A percentile compares a stretch with the other conserved stretches of the same genome.
Evolutionary conservation across 53 echinoderm and acorn worm species (phyloP).

Genomic region (Holothuria scabra): DNA sequence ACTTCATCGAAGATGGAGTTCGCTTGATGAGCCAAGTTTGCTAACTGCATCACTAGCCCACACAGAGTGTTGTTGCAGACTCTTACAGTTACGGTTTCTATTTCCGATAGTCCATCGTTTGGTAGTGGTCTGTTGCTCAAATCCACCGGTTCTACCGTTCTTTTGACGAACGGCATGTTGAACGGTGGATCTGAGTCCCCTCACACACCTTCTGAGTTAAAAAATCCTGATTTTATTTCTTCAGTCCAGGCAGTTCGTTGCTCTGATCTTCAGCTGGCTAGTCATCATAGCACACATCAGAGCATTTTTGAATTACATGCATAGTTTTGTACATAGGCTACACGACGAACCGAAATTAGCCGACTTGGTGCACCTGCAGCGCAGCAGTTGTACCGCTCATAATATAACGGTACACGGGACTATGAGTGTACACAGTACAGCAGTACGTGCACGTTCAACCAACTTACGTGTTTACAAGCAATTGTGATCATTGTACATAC

Average conservation of each 20-base stretch:
- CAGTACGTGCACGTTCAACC: too few species aligned
- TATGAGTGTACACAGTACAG: too few species aligned
- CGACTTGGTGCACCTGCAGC: too few species aligned
- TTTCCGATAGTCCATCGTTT: conserved; percentile 76
- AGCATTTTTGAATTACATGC: background rate
- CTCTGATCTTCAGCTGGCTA: background rate
- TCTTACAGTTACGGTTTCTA: conserved; percentile 76
- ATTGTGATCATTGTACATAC: too few species aligned
- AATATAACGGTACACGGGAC: too few species aligned
- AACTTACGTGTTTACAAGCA: too few species aligned
- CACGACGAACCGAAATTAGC: too few species aligned
- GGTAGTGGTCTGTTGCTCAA: conserved; percentile 87
- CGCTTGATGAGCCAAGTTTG: conserved; percentile 85
- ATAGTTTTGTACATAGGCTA: background rate
- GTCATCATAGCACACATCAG: background rate
- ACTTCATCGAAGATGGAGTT: conserved; percentile 91
- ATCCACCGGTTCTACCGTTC: conserved; percentile 79
- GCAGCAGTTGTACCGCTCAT: too few species aligned
- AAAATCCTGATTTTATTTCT: background rate
- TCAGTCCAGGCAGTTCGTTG: background rate
- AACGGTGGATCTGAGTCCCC: conserved; percentile 28
- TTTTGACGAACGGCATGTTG: conserved; percentile 96
- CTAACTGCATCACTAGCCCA: conserved; percentile 86
- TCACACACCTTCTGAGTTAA: too few species aligned
- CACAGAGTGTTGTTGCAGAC: conserved; percentile 85